Percentiles rank a stretch among this genome's conserved stretches.
phyloP scores from a whole-genome alignment of 2,888 invertebrate genomes.

The Agrenia bidenticulata region DNA sequence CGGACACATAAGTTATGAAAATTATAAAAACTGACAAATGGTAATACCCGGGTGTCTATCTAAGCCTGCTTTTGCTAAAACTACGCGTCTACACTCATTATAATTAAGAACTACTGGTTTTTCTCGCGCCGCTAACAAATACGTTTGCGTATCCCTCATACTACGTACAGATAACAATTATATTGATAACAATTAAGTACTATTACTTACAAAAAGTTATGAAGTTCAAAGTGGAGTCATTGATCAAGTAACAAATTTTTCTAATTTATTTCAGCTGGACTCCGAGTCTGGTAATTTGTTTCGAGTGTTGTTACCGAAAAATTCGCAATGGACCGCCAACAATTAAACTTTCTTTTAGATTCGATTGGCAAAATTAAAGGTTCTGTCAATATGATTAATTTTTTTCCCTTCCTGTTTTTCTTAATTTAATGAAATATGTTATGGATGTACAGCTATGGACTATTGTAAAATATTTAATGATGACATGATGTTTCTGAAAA shows the following conservation, averaged over 20 bases:
- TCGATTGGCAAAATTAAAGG: conserved; percentile 24
- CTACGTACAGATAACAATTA: no score
- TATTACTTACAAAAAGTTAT: no score
- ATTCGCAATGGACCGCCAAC: conserved; percentile 23
- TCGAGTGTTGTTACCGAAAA: background rate
- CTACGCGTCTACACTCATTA: conserved; percentile 5
- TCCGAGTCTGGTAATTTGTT: conserved; percentile 22
- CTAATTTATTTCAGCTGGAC: conserved; percentile 18
- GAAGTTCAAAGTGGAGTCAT: no score
- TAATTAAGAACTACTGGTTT: background rate
- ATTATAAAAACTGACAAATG: background rate
- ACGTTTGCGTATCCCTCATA: no score
- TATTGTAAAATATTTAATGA: conserved; percentile 17
- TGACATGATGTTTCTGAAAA: conserved; percentile 14
- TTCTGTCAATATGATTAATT: conserved; percentile 12
- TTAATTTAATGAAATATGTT: conserved; percentile 1
- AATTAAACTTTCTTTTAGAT: conserved; percentile 20
- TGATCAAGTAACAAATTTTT: no score
- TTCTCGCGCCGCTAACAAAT: no score
- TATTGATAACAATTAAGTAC: no score
- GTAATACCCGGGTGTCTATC: conserved; percentile 2
- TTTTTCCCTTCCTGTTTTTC: conserved; percentile 11
- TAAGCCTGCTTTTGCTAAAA: conserved; percentile 26
- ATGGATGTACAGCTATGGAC: conserved; percentile 13
- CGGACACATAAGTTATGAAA: background rate